These are phyloP conservation scores for Tachina grossa DNA, from an alignment of 2,888 invertebrate genomes.

Conservation along the genomic window DNA sequence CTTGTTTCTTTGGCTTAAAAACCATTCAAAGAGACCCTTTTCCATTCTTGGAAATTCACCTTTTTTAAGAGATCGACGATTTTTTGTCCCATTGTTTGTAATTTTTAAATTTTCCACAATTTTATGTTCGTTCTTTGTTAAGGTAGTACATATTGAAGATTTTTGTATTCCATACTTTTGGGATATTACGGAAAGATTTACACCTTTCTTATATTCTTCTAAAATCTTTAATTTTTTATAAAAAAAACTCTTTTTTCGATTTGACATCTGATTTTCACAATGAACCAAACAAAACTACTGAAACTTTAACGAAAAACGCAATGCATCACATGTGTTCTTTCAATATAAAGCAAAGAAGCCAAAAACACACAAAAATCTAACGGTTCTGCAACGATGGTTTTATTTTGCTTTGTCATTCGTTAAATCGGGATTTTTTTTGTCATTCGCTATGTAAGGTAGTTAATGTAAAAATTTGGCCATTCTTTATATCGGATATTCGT, in stretches of 20 bases:
- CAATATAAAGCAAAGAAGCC: no score
- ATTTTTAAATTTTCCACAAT: constrained; percentile 31
- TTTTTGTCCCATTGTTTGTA: constrained; percentile 34
- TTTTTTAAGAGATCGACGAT: no score
- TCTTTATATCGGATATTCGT: no score
- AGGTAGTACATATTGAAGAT: constrained; percentile 34
- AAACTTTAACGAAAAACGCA: no score
- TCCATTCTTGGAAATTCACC: constrained; percentile 34
- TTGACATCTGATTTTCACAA: no score
- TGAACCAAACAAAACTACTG: no score
- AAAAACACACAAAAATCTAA: no score
- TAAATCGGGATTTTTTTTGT: background rate
- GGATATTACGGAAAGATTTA: background rate
- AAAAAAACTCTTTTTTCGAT: background rate
- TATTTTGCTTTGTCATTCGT: constrained; percentile 2
- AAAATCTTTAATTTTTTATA: constrained; percentile 27
- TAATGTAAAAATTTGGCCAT: no score
- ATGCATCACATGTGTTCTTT: no score
- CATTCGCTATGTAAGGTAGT: background rate
- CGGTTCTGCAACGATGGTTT: background rate
- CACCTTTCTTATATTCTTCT: constrained; percentile 14
- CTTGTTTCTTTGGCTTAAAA: constrained; percentile 15
- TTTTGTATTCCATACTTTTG: constrained; percentile 23
- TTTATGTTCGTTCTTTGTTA: constrained; percentile 28
- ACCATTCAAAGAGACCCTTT: constrained; percentile 13